A percentile compares a stretch with the other conserved stretches of the same genome.
Conservation (phyloP, 2,888 invertebrate genomes). For the Netelia melanura region DNA sequence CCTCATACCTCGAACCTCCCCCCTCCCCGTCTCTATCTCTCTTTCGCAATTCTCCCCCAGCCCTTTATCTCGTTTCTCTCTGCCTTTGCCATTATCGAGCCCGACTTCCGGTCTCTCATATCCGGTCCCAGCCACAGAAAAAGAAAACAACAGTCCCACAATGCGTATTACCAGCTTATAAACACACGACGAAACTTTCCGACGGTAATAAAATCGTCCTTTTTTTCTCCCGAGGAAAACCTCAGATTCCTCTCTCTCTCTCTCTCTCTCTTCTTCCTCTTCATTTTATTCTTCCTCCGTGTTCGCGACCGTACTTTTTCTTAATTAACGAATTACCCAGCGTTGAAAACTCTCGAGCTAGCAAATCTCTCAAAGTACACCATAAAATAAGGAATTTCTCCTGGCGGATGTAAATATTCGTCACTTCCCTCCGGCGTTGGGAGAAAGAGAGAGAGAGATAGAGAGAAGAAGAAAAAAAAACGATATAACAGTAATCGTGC, state of each 20-base stretch:
- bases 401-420: conserved; percentile 12
- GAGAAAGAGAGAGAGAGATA: not conserved
- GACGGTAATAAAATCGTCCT: too few species aligned
- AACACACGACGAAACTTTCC: not conserved
- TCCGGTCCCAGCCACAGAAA: conserved; percentile 59
- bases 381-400: not conserved
- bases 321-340: not conserved
- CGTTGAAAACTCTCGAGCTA: too few species aligned
- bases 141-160: not conserved
- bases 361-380: too few species aligned
- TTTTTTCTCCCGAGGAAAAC: not conserved
- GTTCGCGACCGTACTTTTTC: not conserved
- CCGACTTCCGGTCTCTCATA: conserved; percentile 63
- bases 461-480: not conserved
- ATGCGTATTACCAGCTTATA: not conserved
- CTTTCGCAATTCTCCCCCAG: conserved; percentile 36
- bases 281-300: not conserved
- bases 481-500: too few species aligned
- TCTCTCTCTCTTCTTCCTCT: too few species aligned
- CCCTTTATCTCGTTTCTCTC: conserved; percentile 57
- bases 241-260: too few species aligned
- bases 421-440: not conserved
- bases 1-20: conserved; percentile 11
- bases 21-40: not conserved
- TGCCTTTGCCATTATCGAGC: conserved; percentile 63